Conservation (phyloP, 2,797 vertebrate genomes). For the Martes flavigula region DNA sequence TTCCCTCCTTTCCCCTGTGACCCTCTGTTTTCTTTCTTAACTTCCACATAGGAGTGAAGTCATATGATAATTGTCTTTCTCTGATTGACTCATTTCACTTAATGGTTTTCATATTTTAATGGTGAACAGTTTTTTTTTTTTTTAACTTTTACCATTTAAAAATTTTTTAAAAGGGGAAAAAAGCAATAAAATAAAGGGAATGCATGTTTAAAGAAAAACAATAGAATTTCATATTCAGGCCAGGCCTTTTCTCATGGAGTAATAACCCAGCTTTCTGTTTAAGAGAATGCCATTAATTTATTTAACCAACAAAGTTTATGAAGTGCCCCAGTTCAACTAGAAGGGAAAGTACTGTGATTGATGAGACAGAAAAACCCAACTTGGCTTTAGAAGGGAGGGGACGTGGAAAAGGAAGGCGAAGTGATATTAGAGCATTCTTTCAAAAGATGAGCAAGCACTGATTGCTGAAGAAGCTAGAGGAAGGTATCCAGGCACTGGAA, state of each 20-base stretch:
- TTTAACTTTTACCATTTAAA: neutral
- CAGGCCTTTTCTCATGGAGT: neutral
- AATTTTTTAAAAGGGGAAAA: neutral
- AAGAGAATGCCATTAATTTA: conserved; percentile 17
- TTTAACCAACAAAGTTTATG: neutral
- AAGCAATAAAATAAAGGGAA: neutral
- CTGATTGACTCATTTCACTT: neutral
- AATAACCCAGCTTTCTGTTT: neutral
- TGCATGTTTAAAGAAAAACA: neutral
- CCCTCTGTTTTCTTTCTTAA: neutral
- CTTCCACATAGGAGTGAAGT: neutral
- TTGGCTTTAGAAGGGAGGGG: neutral
- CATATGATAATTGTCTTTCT: neutral
- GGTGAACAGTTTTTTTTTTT: neutral
- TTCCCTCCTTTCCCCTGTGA: neutral
- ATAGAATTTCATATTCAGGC: neutral
- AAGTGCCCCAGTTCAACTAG: neutral
- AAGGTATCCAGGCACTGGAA: neutral
- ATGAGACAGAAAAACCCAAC: neutral
- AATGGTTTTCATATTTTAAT: conserved; percentile 41
- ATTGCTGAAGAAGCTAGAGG: neutral
- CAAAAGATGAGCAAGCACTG: neutral
- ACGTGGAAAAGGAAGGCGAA: neutral
- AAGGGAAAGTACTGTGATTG: neutral
- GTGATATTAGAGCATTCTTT: neutral